phyloP scores from a whole-genome alignment of 2,888 invertebrate species.

The Argyresthia goedartella region DNA sequence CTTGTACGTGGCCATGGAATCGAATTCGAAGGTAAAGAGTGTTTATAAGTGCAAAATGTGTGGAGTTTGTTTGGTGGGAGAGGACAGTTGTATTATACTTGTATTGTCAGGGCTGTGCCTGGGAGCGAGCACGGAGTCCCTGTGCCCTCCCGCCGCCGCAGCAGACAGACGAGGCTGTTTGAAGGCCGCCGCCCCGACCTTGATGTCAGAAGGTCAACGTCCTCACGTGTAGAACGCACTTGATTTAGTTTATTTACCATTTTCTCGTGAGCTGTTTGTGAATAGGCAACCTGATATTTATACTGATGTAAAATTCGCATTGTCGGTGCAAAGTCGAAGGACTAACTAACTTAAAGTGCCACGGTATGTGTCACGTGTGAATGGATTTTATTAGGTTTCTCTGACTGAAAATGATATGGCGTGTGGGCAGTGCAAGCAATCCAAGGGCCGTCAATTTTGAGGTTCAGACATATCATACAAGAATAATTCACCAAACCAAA shows the following conservation, averaged over 20 bases:
- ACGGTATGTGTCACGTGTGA: no score
- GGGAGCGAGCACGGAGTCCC: slow-evolving; percentile 28
- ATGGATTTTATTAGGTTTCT: no score
- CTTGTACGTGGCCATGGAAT: slow-evolving; percentile 60
- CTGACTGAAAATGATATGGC: no score
- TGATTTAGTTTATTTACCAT: neutral
- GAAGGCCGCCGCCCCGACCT: slow-evolving; percentile 69
- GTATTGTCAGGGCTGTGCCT: slow-evolving; percentile 14
- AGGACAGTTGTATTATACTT: slow-evolving; percentile 15
- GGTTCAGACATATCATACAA: no score
- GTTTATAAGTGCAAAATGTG: slow-evolving; percentile 23
- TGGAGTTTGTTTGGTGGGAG: slow-evolving; percentile 19
- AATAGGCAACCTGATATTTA: no score
- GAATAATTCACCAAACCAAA: no score
- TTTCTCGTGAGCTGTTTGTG: neutral
- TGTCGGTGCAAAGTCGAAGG: no score
- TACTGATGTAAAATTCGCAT: no score
- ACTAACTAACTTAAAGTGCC: no score
- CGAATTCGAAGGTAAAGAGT: slow-evolving; percentile 31
- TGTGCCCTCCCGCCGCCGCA: neutral
- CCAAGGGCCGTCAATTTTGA: no score
- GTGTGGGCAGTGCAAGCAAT: no score
- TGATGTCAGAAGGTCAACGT: slow-evolving; percentile 64
- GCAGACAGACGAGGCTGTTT: slow-evolving; percentile 48
- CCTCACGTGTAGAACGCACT: slow-evolving; percentile 46